These are phyloP conservation scores for Neocrepidodera transversa DNA, from an alignment of 2,888 invertebrate species.

Conservation along the genomic window DNA sequence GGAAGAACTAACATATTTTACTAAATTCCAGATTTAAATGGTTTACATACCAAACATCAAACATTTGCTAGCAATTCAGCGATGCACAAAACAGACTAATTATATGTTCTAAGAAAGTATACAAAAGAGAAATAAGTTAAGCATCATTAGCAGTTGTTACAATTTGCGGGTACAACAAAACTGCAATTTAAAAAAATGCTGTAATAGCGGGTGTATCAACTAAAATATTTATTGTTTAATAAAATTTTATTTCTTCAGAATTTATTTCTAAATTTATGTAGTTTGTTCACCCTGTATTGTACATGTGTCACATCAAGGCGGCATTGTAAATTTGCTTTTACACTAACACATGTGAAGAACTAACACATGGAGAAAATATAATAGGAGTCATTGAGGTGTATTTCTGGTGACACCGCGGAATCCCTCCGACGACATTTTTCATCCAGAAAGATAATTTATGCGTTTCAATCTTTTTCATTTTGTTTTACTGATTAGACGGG, in stretches of 20 bases:
- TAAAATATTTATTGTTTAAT: too few relatives aligned
- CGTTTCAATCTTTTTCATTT: background rate
- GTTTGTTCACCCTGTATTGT: conserved; percentile 24
- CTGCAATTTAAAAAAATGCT: background rate
- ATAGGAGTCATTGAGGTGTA: conserved; percentile 48
- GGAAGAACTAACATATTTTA: too few relatives aligned
- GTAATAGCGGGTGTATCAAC: too few relatives aligned
- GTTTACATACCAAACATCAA: too few relatives aligned
- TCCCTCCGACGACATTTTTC: conserved; percentile 26
- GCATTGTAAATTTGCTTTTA: conserved; percentile 46
- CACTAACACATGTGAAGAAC: conserved; percentile 44
- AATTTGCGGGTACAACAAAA: conserved; percentile 12
- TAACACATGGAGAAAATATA: conserved; percentile 47
- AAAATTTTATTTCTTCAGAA: background rate
- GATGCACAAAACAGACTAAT: conserved; percentile 37
- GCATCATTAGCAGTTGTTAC: conserved; percentile 7
- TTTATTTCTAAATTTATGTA: background rate
- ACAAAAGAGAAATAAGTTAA: background rate
- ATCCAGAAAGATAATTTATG: conserved; percentile 15
- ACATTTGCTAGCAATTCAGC: conserved; percentile 33
- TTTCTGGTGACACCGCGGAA: conserved; percentile 40
- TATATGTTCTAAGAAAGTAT: conserved; percentile 21
- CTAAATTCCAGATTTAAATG: too few relatives aligned
- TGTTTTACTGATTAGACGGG: conserved; percentile 3
- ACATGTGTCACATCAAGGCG: conserved; percentile 49